Base-by-base conservation (phyloP, 2,797 vertebrate species). In the Psittacula echo region DNA sequence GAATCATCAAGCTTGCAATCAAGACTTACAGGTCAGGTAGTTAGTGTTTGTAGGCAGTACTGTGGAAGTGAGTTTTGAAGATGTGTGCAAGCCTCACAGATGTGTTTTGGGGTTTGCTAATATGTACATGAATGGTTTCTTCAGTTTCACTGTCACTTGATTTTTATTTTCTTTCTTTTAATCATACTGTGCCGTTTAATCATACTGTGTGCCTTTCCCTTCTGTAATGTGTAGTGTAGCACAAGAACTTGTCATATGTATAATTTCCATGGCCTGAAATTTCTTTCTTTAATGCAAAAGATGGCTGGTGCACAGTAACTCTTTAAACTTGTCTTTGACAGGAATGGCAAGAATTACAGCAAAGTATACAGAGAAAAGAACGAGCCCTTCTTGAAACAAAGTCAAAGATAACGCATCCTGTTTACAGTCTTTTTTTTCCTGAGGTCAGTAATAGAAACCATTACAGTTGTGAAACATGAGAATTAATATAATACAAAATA, bases 281-380 rank as follows among this genome's bases (percentile, higher is more conserved):
- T 5, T 83, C 13, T 58, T 13, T 48, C 61, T 74, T n/a, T 29
- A 80, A 81, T 44, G 13, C 22, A 42, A 41, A 39, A 84, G 39
- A 15, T 47, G 14, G 3, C 9, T 56, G 26, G 9, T 66, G 29
- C 75, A 53, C 26, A 50, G 34, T 88, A 90, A 92, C 30, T 87
- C 23, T 81, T 81, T 76, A 74, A 87, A 76, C 65, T 96, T 96
- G 51, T 89, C 42, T 84, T 91, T 86, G 30, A 73, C 96, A 99
- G 99, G 99, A 99, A 90, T 99, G 99, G 99, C 99, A 99, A 98
- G 99, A 99, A 72, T 94, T 99, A 93, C 99, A 99, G 91, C 99
- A 99, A 93, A 99, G 99, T 96, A 99, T 99, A 98, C 99, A 99
- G 96, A 98, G 99, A 90, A 98, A 99, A 93, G 99, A 99, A 90